phyloP scores from a whole-genome alignment of 2,797 vertebrate genomes.

The Sciaenops ocellatus region DNA sequence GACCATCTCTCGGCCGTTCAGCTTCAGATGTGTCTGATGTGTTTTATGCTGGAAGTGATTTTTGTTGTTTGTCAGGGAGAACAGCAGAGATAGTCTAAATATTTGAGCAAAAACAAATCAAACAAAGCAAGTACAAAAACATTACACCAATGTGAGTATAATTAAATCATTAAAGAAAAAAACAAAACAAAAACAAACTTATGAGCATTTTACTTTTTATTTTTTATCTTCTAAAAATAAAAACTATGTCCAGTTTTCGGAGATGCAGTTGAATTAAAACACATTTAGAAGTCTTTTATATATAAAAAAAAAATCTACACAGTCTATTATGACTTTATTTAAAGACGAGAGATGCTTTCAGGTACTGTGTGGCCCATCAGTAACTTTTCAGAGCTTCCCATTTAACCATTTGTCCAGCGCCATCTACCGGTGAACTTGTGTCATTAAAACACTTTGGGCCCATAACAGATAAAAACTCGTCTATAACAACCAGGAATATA shows the following conservation, averaged over 20 bases:
- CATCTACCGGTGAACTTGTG: conserved; percentile 72
- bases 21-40: background rate
- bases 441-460: conserved; percentile 6
- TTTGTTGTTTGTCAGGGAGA: background rate
- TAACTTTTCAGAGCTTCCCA: conserved; percentile 42
- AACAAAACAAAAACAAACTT: background rate
- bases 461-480: conserved; percentile 2
- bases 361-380: conserved; percentile 19
- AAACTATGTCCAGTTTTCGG: background rate
- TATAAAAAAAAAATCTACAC: background rate
- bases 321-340: background rate
- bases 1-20: background rate
- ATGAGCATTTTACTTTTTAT: background rate
- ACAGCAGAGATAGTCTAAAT: background rate
- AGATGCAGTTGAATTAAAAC: background rate
- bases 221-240: background rate
- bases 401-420: conserved; percentile 55
- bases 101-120: background rate
- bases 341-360: background rate
- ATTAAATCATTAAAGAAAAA: background rate
- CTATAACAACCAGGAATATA: background rate
- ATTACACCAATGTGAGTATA: background rate
- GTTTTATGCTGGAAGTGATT: background rate
- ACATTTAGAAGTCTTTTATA: background rate
- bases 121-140: background rate